phyloP scores from a whole-genome alignment of 2,888 invertebrate species.

The Lissonota sp. region DNA sequence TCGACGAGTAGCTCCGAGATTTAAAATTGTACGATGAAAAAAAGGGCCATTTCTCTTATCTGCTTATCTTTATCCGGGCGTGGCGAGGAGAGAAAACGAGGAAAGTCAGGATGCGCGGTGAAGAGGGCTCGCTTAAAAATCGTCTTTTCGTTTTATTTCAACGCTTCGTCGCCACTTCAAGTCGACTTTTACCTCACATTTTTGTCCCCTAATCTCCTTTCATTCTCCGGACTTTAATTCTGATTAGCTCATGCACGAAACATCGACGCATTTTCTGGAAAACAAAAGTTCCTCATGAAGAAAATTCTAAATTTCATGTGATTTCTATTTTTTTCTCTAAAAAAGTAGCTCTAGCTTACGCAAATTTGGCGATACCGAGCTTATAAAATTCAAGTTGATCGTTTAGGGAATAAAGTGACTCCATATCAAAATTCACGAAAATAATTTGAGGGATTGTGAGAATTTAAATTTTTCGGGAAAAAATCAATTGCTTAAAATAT shows the following conservation, averaged over 20 bases:
- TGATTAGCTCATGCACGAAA: constrained; percentile 76
- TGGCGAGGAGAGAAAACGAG: constrained; percentile 18
- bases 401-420: no score
- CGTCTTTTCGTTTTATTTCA: constrained; percentile 54
- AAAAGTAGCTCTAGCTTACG: no score
- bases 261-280: constrained; percentile 42
- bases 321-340: no score
- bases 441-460: no score
- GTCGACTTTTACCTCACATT: constrained; percentile 43
- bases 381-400: no score
- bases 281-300: not conserved
- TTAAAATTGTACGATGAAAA: constrained; percentile 52
- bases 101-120: constrained; percentile 10
- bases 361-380: no score
- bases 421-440: no score
- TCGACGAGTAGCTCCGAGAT: constrained; percentile 28
- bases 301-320: not conserved
- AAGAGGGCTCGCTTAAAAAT: constrained; percentile 58
- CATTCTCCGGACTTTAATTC: constrained; percentile 72
- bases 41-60: constrained; percentile 68
- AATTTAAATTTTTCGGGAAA: no score
- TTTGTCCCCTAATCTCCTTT: constrained; percentile 53
- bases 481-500: no score
- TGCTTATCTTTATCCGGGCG: constrained; percentile 69
- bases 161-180: constrained; percentile 42